Evolutionary conservation across 2,888 invertebrate species (phyloP).

Genomic region (Arrhopalites spinosus): DNA sequence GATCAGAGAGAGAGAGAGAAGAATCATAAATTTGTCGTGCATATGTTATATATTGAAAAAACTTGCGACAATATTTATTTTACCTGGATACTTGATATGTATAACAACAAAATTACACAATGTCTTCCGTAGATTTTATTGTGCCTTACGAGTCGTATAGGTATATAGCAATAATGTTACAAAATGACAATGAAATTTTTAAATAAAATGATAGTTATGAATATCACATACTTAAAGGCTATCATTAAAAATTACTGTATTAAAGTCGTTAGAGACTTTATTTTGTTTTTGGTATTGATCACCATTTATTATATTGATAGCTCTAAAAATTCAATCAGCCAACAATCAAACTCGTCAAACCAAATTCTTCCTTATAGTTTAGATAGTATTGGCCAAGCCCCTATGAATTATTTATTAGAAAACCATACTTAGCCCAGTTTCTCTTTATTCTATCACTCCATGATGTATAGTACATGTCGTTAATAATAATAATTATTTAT

Average conservation of each 20-base stretch:
- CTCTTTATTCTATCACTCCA: no score
- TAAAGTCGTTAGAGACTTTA: not conserved
- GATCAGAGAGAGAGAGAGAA: no score
- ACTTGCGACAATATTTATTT: no score
- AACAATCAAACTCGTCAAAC: not conserved
- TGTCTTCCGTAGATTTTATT: conserved; percentile 4
- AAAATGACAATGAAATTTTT: not conserved
- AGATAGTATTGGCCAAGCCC: not conserved
- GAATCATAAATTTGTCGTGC: no score
- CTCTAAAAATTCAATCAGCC: not conserved
- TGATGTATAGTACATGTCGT: no score
- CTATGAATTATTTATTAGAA: no score
- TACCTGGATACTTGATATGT: no score
- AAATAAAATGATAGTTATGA: not conserved
- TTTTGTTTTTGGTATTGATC: no score
- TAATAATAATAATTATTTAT: no score
- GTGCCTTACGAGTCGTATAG: not conserved
- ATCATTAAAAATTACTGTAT: not conserved
- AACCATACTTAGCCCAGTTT: no score
- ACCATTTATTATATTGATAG: not conserved
- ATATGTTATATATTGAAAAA: no score
- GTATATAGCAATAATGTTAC: not conserved
- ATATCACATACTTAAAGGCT: not conserved
- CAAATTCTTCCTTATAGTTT: not conserved
- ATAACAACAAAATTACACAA: conserved; percentile 4